These are phyloP conservation scores for Sebastes hubbsi DNA, from an alignment of 2,797 vertebrate species.

Conservation along the genomic window DNA sequence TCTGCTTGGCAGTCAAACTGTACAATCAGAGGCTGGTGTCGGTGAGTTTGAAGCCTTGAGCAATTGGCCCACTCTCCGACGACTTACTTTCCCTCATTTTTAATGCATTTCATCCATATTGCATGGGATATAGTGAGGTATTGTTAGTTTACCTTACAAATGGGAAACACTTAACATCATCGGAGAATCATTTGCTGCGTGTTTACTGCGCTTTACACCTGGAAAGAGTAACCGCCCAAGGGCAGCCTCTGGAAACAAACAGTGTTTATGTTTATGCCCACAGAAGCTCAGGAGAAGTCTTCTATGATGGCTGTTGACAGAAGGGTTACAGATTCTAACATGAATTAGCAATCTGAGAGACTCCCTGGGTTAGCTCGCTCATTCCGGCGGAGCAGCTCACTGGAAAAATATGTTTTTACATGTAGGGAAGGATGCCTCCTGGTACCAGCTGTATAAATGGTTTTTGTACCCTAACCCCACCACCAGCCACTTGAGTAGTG, in stretches of 20 bases:
- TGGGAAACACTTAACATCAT: not conserved
- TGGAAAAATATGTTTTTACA: not conserved
- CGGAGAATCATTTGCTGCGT: not conserved
- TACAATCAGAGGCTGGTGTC: not conserved
- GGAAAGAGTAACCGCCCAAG: not conserved
- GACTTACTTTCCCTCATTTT: slow-evolving; percentile 23
- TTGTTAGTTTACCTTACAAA: slow-evolving; percentile 30
- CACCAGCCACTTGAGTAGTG: not conserved
- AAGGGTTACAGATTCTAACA: not conserved
- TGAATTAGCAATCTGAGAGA: not conserved
- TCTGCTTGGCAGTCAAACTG: not conserved
- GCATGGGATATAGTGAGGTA: slow-evolving; percentile 22
- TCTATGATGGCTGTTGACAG: not conserved
- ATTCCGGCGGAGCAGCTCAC: not conserved
- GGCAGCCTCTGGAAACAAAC: not conserved
- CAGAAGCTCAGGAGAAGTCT: not conserved
- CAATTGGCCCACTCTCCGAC: not conserved
- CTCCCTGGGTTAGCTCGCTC: not conserved
- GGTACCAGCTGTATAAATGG: not conserved
- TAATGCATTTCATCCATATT: slow-evolving; percentile 66
- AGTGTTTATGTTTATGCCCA: not conserved
- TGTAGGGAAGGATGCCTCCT: not conserved
- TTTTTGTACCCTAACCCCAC: not conserved
- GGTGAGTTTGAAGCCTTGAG: not conserved
- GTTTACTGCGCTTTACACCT: not conserved